Evolutionary conservation across 2,113 vertebrate genomes (phyloP), one percentile per base, ranked within the genome.

Genomic region (Cyanoramphus novaezelandiae): DNA sequence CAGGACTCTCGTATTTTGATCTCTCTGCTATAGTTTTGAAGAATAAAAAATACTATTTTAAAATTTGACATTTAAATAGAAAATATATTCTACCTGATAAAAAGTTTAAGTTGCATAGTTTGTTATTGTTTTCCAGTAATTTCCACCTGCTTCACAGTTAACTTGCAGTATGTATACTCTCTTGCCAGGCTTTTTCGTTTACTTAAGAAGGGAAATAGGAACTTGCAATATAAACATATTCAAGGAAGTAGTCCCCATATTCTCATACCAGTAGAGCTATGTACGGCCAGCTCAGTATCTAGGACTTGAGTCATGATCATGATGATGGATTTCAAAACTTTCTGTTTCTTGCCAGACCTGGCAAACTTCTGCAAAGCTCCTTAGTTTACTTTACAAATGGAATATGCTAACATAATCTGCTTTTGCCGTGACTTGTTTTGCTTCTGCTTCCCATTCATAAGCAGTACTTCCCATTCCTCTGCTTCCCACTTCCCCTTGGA

Each of bases 151-250:
- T 85, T 92, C 49, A 59, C 7, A 70, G 50, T 37, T 63, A 44
- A 3, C 15, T 70, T 70, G 10, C 6, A 64, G 17, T 0, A 0
- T 46, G 33, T 20, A 37, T n/a, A 50, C 33, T 47, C 10, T 37
- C 7, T 46, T 82, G 17, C 9, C 18, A 82, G 41, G 2, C 1
- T 29, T 82, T 82, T 52, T 39, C 7, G 41, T 62, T 63, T 1
- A 5, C 57, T 90, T 59, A 78, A 78, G 4, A 17, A 65, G 29
- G n/a, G 16, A 86, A 67, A 67, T 33, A 41, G 4, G 11, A 88
- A 67, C 39, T 39, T 39, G 39, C 39, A 29, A 2, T 28, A 31
- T 35, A 70, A 75, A 63, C 1, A 27, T 37, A 16, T 20, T 68
- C 18, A 59, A 77, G 41, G 24, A 57, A 44, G 24, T 20, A 62